phyloP scores from a whole-genome alignment of 2,888 invertebrate genomes.

The Diplolepis rosae region DNA sequence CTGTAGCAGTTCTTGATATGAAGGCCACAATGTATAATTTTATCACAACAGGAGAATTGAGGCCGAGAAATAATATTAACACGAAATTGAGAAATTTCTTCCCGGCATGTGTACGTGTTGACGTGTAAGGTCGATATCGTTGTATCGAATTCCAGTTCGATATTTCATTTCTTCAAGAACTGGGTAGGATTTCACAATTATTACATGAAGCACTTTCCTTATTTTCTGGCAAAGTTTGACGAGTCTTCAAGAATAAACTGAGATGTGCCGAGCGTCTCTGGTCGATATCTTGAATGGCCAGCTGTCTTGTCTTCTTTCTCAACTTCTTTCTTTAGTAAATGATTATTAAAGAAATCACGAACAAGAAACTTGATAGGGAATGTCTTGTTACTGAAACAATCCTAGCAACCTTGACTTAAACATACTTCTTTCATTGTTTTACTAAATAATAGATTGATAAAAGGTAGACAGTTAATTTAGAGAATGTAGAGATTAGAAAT shows the following conservation, averaged over 20 bases:
- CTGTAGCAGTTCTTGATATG: conserved; percentile 1
- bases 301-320: conserved; percentile 53
- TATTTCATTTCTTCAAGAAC: conserved; percentile 13
- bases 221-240: conserved; percentile 3
- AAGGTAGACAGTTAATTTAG: not conserved
- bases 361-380: not conserved
- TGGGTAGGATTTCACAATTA: not conserved
- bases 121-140: conserved; percentile 3
- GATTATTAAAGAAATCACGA: conserved; percentile 33
- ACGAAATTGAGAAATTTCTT: not conserved
- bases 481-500: not conserved
- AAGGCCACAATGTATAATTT: conserved; percentile 19
- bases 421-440: not conserved
- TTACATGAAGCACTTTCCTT: conserved; percentile 12
- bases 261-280: conserved; percentile 63
- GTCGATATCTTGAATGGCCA: conserved; percentile 69
- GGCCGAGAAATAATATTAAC: conserved; percentile 11
- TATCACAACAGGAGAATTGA: conserved; percentile 19
- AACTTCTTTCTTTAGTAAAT: conserved; percentile 33
- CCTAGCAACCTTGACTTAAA: not conserved
- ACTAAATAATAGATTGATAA: not conserved
- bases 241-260: not conserved
- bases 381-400: too few species aligned
- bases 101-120: not conserved
- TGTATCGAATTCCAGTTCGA: conserved; percentile 1